Evolutionary conservation across 2,113 vertebrate genomes (phyloP), one percentile per base, ranked within the genome.

Genomic region (Trematocara zebra): DNA sequence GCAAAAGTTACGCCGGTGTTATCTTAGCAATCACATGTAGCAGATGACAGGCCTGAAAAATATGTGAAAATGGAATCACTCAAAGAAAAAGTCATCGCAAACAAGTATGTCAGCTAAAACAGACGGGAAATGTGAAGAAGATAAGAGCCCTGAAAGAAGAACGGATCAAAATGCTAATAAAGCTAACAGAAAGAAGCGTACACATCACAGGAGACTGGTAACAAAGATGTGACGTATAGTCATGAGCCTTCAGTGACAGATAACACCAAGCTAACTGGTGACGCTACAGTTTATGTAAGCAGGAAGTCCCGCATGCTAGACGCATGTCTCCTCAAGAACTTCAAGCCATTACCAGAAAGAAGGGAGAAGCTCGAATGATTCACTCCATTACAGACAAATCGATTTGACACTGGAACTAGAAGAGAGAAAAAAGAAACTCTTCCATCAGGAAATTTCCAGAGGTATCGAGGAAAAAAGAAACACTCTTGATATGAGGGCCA

Each of bases 241-340:
- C 4, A 6, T 12, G 23, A 92, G 67, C 87, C 85, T 2, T 92
- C 93, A 92, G 93, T 93, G 92, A 94, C 91, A 94, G 94, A 94
- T 90, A 5, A 47, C 85, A 79, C 67, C 54, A 74, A 35, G 23
- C 7, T 31, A 51, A 80, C 56, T 9, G 7, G 10, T 8, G 61
- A 17, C 2, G 2, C 76, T 67, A 4, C 72, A 80, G 28, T 64
- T 53, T 2, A 40, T 5, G 11, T 10, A 18, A 40, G 10, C 33
- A 61, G 53, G 44, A 86, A 6, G 26, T n/a, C 2, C 5, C 37
- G 72, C 52, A 23, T 2, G 28, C 26, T 35, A 47, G 15, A 42
- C 18, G 33, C 61, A 8, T 17, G 3, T 40, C 35, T 72, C 81
- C 7, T 81, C 82, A 72, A 23, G 12, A 83, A 76, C 64, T 10